phyloP scores from a whole-genome alignment of 2,888 invertebrate species.

The Pyrochroa serraticornis region DNA sequence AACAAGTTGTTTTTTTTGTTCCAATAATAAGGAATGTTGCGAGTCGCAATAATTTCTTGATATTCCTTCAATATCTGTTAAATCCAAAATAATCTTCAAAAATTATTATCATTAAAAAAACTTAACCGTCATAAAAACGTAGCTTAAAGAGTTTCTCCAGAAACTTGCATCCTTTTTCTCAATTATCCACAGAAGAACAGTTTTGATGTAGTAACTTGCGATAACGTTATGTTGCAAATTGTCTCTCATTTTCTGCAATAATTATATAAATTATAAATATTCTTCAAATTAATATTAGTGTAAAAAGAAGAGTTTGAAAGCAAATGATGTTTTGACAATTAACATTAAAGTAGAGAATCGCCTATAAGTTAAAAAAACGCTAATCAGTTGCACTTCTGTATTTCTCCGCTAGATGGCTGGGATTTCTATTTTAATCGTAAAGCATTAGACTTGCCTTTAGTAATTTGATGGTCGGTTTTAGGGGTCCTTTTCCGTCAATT shows the following conservation, averaged over 20 bases:
- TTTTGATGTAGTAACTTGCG: slow-evolving; percentile 66
- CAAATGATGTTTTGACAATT: too few relatives aligned
- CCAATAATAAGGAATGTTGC: slow-evolving; percentile 61
- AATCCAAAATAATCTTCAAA: too few relatives aligned
- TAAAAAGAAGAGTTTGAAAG: too few relatives aligned
- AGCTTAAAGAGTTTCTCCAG: slow-evolving; percentile 42
- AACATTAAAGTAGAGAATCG: too few relatives aligned
- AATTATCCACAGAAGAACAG: slow-evolving; percentile 58
- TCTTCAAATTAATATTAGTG: too few relatives aligned
- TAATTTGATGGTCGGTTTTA: slow-evolving; percentile 60
- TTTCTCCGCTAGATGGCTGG: too few relatives aligned
- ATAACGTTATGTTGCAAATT: slow-evolving; percentile 56
- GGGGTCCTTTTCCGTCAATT: slow-evolving; percentile 56
- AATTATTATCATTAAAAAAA: slow-evolving; percentile 3
- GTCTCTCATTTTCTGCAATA: slow-evolving; percentile 61
- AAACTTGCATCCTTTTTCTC: slow-evolving; percentile 35
- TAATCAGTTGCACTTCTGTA: too few relatives aligned
- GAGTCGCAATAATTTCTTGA: neutral
- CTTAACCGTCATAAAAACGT: slow-evolving; percentile 42
- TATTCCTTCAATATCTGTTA: neutral
- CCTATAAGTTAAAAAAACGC: too few relatives aligned
- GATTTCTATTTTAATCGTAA: neutral
- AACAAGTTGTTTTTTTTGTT: slow-evolving; percentile 59
- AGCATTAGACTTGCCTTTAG: slow-evolving; percentile 48
- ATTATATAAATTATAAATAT: slow-evolving; percentile 8